Evolutionary conservation across 2,888 invertebrate species (phyloP), one percentile per base, ranked within the genome.

Genomic region (Pelosia muscerda): DNA sequence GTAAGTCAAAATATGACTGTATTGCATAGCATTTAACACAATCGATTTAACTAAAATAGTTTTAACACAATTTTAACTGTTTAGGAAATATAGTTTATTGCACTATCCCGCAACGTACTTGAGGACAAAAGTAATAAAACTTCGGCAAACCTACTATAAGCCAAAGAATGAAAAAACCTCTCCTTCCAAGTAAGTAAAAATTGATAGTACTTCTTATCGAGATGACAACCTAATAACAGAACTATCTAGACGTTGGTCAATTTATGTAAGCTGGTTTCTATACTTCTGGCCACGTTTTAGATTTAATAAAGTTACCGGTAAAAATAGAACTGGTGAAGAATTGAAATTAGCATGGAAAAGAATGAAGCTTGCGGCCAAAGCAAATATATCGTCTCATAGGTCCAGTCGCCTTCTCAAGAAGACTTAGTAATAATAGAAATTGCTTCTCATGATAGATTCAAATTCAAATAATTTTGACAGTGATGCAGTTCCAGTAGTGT

Each of bases 341-440:
- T 6, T 67, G 0, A 63, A 67, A 34, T 54, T 67, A 15, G 58
- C 67, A 34, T 67, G 63, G 63, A 62, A 67, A 26, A 57, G 66
- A 11, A 63, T 63, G 54, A 63, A 59, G 38, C 54, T 67, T 34
- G 53, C 63, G n/a, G 67, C 63, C 25, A 63, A 67, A 38, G 63
- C 63, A 2, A 63, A 67, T 22, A 10, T 67, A 31, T 67, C 67
- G n/a, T 10, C 67, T n/a, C 63, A 63, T 26, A 54, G 58, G 22
- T 13, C n/a, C 34, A 38, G 26, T 67, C 58, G 19, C 58, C 58
- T 58, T 58, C 58, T 38, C 58, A 8, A 9, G 61, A 62, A 26
- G 62, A 62, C n/a, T 11, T 53, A 28, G 53, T 11, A 2, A 31
- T 62, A 4, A 22, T 62, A 22, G 31, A 10, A 15, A 54, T 62